phyloP scores from a whole-genome alignment of 37 sponge, comb jelly and placozoan genomes.

The Chondrosia reniformis region DNA sequence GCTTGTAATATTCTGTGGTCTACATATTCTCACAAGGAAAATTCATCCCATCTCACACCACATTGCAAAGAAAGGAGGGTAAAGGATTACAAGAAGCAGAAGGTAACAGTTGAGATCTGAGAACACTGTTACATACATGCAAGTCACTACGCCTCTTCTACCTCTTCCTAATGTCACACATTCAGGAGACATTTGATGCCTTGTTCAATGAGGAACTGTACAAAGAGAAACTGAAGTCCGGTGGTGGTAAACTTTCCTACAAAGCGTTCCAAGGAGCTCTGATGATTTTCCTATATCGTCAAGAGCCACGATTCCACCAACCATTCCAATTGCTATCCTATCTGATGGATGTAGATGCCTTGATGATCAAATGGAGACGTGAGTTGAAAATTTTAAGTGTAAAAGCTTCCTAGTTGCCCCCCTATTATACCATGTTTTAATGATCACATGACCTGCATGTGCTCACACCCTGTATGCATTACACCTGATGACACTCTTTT shows the following conservation, averaged over 20 bases:
- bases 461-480: background rate
- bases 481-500: no score
- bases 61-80: no score
- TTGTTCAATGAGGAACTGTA: conserved; percentile 23
- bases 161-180: no score
- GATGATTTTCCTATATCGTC: conserved; percentile 57
- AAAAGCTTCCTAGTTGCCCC: background rate
- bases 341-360: conserved; percentile 47
- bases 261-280: conserved; percentile 56
- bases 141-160: no score
- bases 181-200: conserved; percentile 22
- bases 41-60: no score
- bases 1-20: no score
- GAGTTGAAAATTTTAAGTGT: background rate
- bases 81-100: no score
- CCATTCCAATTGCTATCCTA: conserved; percentile 34
- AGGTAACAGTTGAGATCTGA: no score
- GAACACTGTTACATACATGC: no score
- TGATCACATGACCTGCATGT: background rate
- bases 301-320: conserved; percentile 52
- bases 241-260: conserved; percentile 45
- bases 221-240: background rate
- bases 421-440: no score
- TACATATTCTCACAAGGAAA: no score
- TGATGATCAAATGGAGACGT: conserved; percentile 60